phyloP scores from a whole-genome alignment of 1,140 invertebrate species.

The Drosophila lacertosa region DNA sequence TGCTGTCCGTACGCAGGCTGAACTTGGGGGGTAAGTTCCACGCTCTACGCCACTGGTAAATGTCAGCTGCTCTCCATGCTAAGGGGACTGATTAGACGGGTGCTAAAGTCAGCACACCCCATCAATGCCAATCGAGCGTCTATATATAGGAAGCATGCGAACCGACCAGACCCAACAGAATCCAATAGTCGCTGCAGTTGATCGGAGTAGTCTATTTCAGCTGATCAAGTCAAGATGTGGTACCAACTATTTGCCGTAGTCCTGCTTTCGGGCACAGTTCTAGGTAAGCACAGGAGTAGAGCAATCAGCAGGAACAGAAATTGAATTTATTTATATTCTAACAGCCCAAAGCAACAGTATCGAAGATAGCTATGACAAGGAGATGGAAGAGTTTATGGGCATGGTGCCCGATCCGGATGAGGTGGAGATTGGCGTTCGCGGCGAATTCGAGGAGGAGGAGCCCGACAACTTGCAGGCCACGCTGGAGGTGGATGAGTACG shows the following conservation, averaged over 20 bases:
- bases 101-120: neutral
- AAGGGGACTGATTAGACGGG: constrained; percentile 6
- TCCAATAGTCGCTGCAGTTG: constrained; percentile 43
- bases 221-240: constrained; percentile 49
- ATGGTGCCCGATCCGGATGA: constrained; percentile 40
- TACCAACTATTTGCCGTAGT: constrained; percentile 26
- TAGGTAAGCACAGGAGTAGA: constrained; percentile 32
- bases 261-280: constrained; percentile 28
- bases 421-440: constrained; percentile 31
- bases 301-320: too few relatives aligned
- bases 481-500: constrained; percentile 61
- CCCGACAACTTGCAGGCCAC: constrained; percentile 40
- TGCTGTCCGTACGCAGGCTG: neutral
- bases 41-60: neutral
- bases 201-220: constrained; percentile 36
- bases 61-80: too few relatives aligned
- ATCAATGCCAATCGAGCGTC: too few relatives aligned
- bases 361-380: constrained; percentile 43
- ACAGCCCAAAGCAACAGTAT: constrained; percentile 36
- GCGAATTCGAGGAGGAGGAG: constrained; percentile 45
- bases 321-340: neutral
- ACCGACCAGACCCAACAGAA: constrained; percentile 45
- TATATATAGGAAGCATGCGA: constrained; percentile 48
- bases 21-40: neutral
- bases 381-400: constrained; percentile 66